Conservation (phyloP, 2,888 invertebrate species). For the Eudasyphora cyanicolor region DNA sequence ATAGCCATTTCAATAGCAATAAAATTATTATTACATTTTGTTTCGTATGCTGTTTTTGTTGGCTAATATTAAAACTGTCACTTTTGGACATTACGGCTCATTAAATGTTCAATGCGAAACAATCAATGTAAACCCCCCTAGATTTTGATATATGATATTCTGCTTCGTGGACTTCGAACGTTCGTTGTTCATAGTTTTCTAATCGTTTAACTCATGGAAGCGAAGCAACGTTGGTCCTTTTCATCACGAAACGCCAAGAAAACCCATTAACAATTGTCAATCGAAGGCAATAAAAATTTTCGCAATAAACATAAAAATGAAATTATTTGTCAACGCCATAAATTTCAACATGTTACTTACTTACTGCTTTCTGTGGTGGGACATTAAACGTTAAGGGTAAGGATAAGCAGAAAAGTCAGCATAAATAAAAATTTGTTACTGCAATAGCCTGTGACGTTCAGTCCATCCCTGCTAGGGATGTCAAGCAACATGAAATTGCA, state of each 20-base stretch:
- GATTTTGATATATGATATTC: slow-evolving; percentile 5
- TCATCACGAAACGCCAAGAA: not conserved
- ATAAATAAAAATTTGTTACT: slow-evolving; percentile 18
- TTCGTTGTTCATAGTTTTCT: not conserved
- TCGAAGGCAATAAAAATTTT: slow-evolving; percentile 61
- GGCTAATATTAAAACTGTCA: slow-evolving; percentile 47
- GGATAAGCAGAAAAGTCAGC: slow-evolving; percentile 22
- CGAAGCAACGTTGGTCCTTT: not conserved
- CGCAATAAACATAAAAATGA: slow-evolving; percentile 64
- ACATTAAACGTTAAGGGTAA: not conserved
- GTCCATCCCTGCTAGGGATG: not conserved
- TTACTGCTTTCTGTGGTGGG: not conserved
- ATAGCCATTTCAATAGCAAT: not conserved
- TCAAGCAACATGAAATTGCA: not conserved
- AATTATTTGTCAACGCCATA: slow-evolving; percentile 66
- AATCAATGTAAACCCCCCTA: slow-evolving; percentile 21
- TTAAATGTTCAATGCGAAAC: slow-evolving; percentile 46
- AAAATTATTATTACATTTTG: not conserved
- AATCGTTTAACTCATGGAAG: not conserved
- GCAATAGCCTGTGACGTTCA: not conserved
- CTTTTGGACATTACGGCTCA: slow-evolving; percentile 49
- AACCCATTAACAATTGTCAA: slow-evolving; percentile 63
- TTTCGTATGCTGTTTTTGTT: not conserved
- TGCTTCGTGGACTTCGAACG: not conserved
- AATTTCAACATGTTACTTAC: slow-evolving; percentile 23